Evolutionary conservation across 2,113 vertebrate species (phyloP).

Genomic region (Neogobius melanostomus): DNA sequence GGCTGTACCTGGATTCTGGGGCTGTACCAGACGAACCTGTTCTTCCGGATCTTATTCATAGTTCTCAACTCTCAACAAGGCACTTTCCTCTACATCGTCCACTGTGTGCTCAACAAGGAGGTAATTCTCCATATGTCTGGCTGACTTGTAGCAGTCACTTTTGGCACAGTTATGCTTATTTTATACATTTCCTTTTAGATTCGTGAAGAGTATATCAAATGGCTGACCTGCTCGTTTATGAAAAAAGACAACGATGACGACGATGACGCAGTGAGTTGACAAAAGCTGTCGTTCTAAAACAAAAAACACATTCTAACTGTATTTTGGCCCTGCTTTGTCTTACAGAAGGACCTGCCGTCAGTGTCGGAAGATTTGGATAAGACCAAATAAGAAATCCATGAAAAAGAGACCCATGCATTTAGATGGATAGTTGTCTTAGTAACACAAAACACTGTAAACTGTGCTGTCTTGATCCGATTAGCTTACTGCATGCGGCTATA

Average conservation of each 20-base stretch:
- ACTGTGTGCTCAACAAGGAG: constrained; percentile 76
- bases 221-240: constrained; percentile 5
- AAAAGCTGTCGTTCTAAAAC: neutral
- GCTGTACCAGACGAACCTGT: constrained; percentile 56
- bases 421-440: neutral
- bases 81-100: constrained; percentile 72
- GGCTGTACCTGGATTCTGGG: constrained; percentile 71
- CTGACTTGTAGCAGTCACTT: neutral
- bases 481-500: neutral
- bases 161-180: neutral
- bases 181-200: neutral
- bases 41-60: constrained; percentile 61
- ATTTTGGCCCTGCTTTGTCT: no score
- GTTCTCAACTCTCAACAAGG: constrained; percentile 74
- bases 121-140: constrained; percentile 30
- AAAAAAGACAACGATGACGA: neutral
- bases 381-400: neutral
- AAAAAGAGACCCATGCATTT: neutral
- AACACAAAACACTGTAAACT: neutral
- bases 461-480: neutral
- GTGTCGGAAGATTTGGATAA: constrained; percentile 8
- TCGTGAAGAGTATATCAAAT: constrained; percentile 8
- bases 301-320: no score
- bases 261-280: neutral
- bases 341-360: constrained; percentile 1